phyloP scores from a whole-genome alignment of 1,140 invertebrate species.

The Mercenaria mercenaria region DNA sequence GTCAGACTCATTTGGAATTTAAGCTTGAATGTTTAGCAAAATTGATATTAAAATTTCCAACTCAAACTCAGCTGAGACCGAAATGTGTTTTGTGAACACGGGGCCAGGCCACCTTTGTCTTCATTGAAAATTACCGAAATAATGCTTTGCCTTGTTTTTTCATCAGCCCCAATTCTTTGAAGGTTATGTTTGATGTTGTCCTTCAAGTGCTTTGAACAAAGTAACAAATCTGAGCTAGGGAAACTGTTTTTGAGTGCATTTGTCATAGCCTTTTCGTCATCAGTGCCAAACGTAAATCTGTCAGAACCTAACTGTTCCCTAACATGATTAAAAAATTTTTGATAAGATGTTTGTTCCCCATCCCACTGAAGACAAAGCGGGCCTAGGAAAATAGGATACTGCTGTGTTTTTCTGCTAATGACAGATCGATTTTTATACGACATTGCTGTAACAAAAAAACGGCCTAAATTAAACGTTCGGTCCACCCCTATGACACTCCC shows the following conservation, averaged over 20 bases:
- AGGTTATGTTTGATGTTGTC: constrained; percentile 1
- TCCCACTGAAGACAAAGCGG: not conserved
- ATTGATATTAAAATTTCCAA: too few relatives aligned
- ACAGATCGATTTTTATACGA: constrained; percentile 26
- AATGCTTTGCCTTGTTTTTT: not conserved
- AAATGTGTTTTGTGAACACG: too few relatives aligned
- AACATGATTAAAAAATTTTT: constrained; percentile 25
- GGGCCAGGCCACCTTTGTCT: not conserved
- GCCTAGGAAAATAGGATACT: not conserved
- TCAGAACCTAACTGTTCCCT: not conserved
- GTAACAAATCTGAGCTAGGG: not conserved
- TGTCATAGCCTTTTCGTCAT: not conserved
- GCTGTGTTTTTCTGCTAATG: not conserved
- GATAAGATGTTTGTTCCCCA: not conserved
- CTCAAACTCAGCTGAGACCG: too few relatives aligned
- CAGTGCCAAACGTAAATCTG: constrained; percentile 5
- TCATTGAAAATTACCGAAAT: not conserved
- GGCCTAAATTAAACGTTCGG: constrained; percentile 13
- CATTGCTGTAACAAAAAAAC: not conserved
- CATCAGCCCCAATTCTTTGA: not conserved
- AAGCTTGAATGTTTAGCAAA: too few relatives aligned
- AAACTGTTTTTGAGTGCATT: not conserved
- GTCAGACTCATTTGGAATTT: too few relatives aligned
- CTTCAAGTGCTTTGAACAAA: constrained; percentile 8
- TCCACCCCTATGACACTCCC: constrained; percentile 28